Evolutionary conservation across 2,888 invertebrate species (phyloP).

Genomic region (Teleogryllus oceanicus): DNA sequence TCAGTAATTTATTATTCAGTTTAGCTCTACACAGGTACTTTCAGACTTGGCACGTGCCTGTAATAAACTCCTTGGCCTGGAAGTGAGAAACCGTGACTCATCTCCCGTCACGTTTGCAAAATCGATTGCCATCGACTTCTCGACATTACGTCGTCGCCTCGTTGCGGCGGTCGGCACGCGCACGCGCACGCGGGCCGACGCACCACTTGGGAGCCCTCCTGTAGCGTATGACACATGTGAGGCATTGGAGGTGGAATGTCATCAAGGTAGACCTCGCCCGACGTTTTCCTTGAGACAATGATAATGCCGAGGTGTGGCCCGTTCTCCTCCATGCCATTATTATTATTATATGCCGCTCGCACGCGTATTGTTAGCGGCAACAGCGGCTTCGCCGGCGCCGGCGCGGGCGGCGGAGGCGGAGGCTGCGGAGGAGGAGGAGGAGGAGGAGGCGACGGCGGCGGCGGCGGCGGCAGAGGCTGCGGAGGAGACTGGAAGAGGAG

Average conservation of each 20-base stretch:
- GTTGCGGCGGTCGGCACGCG: too few species aligned
- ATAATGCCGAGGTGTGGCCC: constrained; percentile 33
- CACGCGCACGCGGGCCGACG: neutral
- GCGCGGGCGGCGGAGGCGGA: neutral
- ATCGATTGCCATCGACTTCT: too few species aligned
- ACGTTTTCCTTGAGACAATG: constrained; percentile 33
- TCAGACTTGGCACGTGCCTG: too few species aligned
- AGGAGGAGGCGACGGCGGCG: too few species aligned
- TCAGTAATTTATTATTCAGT: too few species aligned
- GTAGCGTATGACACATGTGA: constrained; percentile 22
- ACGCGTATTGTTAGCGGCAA: constrained; percentile 22
- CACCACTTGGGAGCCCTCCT: neutral
- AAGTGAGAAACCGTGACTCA: too few species aligned
- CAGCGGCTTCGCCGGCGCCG: neutral
- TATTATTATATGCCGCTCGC: constrained; percentile 20
- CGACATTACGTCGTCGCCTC: too few species aligned
- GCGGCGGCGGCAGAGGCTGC: too few species aligned
- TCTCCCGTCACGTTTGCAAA: too few species aligned
- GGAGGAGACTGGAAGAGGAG: too few species aligned
- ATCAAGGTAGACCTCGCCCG: constrained; percentile 33
- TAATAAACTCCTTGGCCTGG: too few species aligned
- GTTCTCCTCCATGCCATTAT: constrained; percentile 27
- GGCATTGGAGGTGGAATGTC: constrained; percentile 34
- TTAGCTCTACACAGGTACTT: too few species aligned
- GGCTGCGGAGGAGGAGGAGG: neutral